phyloP scores from a whole-genome alignment of 2,113 vertebrate genomes.

The Telmatochromis bifrenatus region DNA sequence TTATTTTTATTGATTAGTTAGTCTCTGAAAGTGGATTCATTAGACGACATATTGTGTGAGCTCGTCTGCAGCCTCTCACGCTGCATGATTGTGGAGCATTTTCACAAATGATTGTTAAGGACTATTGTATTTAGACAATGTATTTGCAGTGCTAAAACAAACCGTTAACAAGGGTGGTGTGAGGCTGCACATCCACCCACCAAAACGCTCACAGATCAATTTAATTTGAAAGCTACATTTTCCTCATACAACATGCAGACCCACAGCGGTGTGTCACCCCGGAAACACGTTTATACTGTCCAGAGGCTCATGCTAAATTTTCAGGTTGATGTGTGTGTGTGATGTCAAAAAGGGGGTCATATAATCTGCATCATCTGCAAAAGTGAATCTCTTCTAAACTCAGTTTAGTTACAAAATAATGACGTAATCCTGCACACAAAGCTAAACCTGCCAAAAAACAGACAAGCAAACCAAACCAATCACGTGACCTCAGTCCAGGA shows the following conservation, averaged over 20 bases:
- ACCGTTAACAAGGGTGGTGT: background rate
- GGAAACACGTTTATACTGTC: background rate
- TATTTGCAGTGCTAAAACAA: background rate
- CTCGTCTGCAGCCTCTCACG: background rate
- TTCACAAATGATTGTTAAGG: background rate
- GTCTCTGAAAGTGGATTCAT: background rate
- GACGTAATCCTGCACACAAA: background rate
- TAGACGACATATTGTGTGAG: background rate
- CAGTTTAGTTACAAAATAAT: background rate
- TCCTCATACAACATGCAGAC: background rate
- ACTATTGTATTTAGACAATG: background rate
- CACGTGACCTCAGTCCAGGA: background rate
- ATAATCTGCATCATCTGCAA: background rate
- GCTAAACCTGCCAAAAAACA: background rate
- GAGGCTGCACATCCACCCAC: background rate
- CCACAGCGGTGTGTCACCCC: accelerated
- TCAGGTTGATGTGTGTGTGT: background rate
- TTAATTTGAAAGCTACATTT: background rate
- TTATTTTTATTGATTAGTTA: background rate
- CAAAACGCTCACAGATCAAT: background rate
- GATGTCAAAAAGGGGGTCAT: background rate
- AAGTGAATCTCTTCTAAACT: background rate
- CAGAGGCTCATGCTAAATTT: background rate
- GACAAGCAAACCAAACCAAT: background rate
- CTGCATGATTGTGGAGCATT: background rate